Evolutionary conservation across 2,888 invertebrate species (phyloP).

Genomic region (Ennomos fuscantarius): DNA sequence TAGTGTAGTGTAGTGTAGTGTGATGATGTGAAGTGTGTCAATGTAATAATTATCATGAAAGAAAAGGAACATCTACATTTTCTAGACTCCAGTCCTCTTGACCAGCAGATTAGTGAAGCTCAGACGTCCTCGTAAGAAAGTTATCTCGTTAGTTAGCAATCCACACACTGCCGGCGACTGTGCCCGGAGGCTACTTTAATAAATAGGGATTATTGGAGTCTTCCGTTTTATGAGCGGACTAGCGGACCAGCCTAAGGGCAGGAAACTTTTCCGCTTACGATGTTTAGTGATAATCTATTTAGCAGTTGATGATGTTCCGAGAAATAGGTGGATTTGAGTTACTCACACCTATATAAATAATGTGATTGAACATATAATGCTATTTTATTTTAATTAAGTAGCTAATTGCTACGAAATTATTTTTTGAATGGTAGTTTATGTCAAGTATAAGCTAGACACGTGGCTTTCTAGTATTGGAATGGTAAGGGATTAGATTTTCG

Average conservation of each 20-base stretch:
- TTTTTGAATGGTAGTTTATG: too few species aligned
- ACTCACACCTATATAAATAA: not conserved
- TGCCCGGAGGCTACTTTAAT: conserved; percentile 52
- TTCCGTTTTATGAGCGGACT: conserved; percentile 54
- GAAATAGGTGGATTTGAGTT: not conserved
- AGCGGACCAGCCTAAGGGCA: conserved; percentile 19
- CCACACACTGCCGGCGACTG: conserved; percentile 58
- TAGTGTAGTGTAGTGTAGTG: too few species aligned
- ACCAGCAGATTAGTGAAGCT: conserved; percentile 57
- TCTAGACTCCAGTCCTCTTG: conserved; percentile 34
- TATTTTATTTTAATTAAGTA: too few species aligned
- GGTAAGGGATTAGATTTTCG: too few species aligned
- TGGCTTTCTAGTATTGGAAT: too few species aligned
- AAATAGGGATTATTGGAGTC: conserved; percentile 68
- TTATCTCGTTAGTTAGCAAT: conserved; percentile 77
- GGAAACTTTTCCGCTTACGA: conserved; percentile 29
- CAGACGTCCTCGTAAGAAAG: conserved; percentile 66
- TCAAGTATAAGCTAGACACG: too few species aligned
- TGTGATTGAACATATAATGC: too few species aligned
- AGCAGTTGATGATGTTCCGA: conserved; percentile 14
- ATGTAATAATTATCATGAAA: too few species aligned
- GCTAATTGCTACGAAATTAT: too few species aligned
- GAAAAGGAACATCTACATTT: conserved; percentile 12
- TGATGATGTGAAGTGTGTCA: too few species aligned
- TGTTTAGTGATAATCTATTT: conserved; percentile 7